Percentiles rank a stretch among this genome's conserved stretches.
Conservation (phyloP, 2,888 invertebrate genomes). For the Copidosoma aretas region DNA sequence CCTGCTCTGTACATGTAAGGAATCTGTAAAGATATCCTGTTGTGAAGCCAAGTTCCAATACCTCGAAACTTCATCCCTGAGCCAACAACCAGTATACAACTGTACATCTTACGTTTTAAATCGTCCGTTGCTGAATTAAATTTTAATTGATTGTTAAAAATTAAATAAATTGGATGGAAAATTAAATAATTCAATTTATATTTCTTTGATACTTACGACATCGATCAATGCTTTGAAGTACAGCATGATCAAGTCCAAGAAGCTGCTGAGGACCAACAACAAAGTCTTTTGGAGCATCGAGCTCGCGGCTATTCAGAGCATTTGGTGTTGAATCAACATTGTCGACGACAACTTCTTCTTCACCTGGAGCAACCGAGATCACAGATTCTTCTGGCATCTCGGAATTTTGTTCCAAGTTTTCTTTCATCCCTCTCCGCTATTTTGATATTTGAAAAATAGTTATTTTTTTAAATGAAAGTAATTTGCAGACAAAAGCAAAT, state of each 20-base stretch:
- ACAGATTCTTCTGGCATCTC: conserved; percentile 63
- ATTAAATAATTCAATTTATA: not conserved
- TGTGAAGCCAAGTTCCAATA: conserved; percentile 86
- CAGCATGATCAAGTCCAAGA: conserved; percentile 87
- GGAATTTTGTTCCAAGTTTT: conserved; percentile 66
- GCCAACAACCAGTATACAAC: conserved; percentile 88
- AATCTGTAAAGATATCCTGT: conserved; percentile 82
- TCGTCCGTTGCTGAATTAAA: conserved; percentile 75
- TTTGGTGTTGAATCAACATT: conserved; percentile 60
- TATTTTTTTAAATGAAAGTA: not conserved
- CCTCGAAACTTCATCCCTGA: conserved; percentile 89
- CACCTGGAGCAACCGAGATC: conserved; percentile 55
- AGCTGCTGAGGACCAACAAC: conserved; percentile 79
- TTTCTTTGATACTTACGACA: conserved; percentile 69
- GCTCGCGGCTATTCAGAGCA: conserved; percentile 56
- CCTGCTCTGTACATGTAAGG: conserved; percentile 78
- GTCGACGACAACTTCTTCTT: conserved; percentile 65
- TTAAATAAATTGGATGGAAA: conserved; percentile 3
- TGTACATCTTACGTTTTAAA: conserved; percentile 91
- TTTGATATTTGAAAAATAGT: conserved; percentile 42
- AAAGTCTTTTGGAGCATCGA: conserved; percentile 67
- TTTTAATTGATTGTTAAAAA: conserved; percentile 1
- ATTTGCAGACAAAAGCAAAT: too few species aligned
- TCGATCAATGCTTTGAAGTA: conserved; percentile 88
- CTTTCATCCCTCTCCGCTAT: conserved; percentile 69